These are phyloP conservation scores for Polydrusus pterygomalis DNA, from an alignment of 2,888 invertebrate species.

Conservation along the genomic window DNA sequence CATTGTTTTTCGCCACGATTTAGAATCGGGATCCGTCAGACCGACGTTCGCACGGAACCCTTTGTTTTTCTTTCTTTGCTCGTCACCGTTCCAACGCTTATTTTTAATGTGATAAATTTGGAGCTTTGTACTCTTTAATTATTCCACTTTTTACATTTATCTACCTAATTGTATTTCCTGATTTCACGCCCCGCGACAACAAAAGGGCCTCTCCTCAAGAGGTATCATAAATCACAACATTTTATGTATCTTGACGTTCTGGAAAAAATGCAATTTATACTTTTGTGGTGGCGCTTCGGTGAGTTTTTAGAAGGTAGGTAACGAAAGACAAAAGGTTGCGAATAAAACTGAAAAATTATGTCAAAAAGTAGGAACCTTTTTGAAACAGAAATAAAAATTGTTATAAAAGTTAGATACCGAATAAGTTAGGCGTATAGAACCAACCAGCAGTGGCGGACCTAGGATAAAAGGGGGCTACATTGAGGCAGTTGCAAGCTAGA, in stretches of 20 bases:
- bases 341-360: no score
- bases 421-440: no score
- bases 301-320: conserved; percentile 55
- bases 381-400: no score
- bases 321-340: no score
- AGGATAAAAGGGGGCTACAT: no score
- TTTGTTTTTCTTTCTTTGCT: conserved; percentile 72
- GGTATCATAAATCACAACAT: conserved; percentile 71
- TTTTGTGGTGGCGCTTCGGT: conserved; percentile 62
- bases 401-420: no score
- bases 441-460: no score
- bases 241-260: conserved; percentile 66
- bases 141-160: conserved; percentile 73
- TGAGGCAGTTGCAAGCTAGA: no score
- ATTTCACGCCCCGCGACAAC: conserved; percentile 64
- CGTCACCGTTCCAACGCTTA: conserved; percentile 71
- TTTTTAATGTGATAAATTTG: conserved; percentile 73
- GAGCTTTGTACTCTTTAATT: conserved; percentile 73
- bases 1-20: conserved; percentile 71
- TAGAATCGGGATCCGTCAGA: conserved; percentile 70
- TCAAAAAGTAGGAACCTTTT: no score
- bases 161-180: conserved; percentile 73
- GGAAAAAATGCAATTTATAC: conserved; percentile 65
- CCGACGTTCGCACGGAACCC: conserved; percentile 68
- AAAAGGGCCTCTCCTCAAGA: conserved; percentile 68